Percentiles rank a stretch among this genome's conserved stretches.
These are phyloP conservation scores for Nylanderia fulva DNA, from an alignment of 1,140 invertebrate genomes.

Conservation along the genomic window DNA sequence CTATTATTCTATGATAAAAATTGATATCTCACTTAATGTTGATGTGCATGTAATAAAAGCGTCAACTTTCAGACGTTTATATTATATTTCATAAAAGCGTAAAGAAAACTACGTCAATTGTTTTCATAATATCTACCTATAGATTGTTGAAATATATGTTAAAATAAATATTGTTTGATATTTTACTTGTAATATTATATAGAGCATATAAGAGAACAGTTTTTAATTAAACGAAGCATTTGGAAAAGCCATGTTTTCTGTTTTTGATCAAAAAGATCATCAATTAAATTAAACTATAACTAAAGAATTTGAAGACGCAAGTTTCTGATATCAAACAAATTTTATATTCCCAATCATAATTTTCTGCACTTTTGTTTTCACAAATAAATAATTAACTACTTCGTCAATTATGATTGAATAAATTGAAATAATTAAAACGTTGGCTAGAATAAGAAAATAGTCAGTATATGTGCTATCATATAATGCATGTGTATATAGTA, in stretches of 20 bases:
- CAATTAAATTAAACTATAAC: not conserved
- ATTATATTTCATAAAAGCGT: slow-evolving; percentile 16
- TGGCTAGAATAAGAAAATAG: not conserved
- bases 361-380: not conserved
- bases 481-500: slow-evolving; percentile 7
- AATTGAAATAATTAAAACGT: slow-evolving; percentile 7
- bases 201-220: not conserved
- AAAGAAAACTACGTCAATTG: slow-evolving; percentile 11
- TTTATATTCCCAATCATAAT: not conserved
- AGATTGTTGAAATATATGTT: slow-evolving; percentile 42
- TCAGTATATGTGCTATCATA: not conserved
- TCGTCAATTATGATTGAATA: not conserved
- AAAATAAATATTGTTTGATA: slow-evolving; percentile 51
- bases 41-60: not conserved
- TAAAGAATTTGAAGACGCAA: slow-evolving; percentile 5
- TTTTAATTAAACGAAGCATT: slow-evolving; percentile 47
- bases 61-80: slow-evolving; percentile 4
- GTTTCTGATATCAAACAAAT: not conserved
- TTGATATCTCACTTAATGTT: slow-evolving; percentile 26
- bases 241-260: not conserved
- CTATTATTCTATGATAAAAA: slow-evolving; percentile 13
- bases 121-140: slow-evolving; percentile 45
- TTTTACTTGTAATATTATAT: slow-evolving; percentile 37
- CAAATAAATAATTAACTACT: not conserved
- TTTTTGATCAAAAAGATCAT: slow-evolving; percentile 13